Conservation (phyloP, 2,113 vertebrate species). For the Clupea harengus region DNA sequence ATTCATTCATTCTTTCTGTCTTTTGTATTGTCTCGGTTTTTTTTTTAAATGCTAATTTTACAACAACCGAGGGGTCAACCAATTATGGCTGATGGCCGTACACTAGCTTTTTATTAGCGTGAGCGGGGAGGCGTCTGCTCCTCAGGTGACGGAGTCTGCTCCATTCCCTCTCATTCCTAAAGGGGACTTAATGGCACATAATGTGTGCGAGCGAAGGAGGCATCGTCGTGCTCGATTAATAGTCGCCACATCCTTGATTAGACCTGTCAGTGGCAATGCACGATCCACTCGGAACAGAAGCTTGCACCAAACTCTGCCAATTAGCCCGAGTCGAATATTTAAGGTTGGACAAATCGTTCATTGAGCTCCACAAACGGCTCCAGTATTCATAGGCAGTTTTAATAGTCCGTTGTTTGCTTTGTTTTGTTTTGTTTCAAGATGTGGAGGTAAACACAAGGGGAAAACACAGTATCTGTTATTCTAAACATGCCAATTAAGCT, state of each 20-base stretch:
- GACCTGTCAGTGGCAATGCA: constrained; percentile 53
- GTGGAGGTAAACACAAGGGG: background rate
- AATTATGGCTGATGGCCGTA: constrained; percentile 28
- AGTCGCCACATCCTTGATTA: constrained; percentile 54
- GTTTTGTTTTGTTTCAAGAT: background rate
- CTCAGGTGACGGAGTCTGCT: background rate
- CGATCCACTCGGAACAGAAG: constrained; percentile 43
- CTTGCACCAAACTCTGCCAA: constrained; percentile 28
- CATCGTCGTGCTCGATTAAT: constrained; percentile 60
- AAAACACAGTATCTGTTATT: constrained; percentile 18
- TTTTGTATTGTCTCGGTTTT: background rate
- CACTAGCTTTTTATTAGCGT: constrained; percentile 34
- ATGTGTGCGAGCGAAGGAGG: constrained; percentile 38
- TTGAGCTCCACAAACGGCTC: background rate
- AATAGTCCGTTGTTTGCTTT: background rate
- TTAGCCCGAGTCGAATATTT: constrained; percentile 45
- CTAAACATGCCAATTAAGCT: background rate
- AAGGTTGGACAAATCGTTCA: constrained; percentile 12
- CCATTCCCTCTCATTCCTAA: constrained; percentile 26
- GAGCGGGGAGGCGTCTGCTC: background rate
- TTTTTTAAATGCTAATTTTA: constrained; percentile 40
- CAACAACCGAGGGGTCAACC: constrained; percentile 20
- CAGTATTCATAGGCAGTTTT: background rate
- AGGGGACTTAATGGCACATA: constrained; percentile 35
- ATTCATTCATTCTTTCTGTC: background rate